Percentiles rank a stretch among this genome's conserved stretches.
phyloP scores from a whole-genome alignment of 1,140 invertebrate species.

The Rhizoglyphus robini region DNA sequence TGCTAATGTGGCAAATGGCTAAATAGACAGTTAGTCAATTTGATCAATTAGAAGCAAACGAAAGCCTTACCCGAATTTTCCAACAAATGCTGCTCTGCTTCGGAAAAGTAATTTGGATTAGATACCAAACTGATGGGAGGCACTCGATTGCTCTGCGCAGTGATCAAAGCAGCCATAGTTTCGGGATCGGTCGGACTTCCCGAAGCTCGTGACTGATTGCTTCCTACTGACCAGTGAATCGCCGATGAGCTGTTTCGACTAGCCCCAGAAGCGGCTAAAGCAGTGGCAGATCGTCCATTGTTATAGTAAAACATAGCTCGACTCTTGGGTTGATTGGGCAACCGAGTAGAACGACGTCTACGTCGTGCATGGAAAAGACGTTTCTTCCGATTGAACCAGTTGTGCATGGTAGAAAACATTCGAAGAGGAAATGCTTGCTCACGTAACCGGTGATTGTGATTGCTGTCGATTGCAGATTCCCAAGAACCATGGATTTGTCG shows the following conservation, averaged over 20 bases:
- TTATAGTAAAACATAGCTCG: conserved; percentile 10
- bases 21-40: neutral
- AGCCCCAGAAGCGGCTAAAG: neutral
- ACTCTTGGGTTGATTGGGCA: neutral
- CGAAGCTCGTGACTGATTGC: neutral
- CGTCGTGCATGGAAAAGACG: neutral
- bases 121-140: conserved; percentile 30
- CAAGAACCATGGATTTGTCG: neutral
- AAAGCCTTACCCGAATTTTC: conserved; percentile 10
- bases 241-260: neutral
- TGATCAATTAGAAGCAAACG: neutral
- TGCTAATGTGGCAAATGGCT: conserved; percentile 32
- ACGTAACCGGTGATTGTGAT: neutral
- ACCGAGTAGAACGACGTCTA: neutral
- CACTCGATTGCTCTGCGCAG: conserved; percentile 31
- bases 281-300: neutral
- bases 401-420: neutral
- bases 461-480: conserved; percentile 7
- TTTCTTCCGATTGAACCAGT: conserved; percentile 3
- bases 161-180: neutral
- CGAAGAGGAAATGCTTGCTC: neutral
- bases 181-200: neutral
- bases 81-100: conserved; percentile 13
- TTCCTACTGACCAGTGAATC: neutral
- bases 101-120: conserved; percentile 34